Evolutionary conservation across 2,888 invertebrate species (phyloP), one percentile per base, ranked within the genome.

Genomic region (Andrena camellia): DNA sequence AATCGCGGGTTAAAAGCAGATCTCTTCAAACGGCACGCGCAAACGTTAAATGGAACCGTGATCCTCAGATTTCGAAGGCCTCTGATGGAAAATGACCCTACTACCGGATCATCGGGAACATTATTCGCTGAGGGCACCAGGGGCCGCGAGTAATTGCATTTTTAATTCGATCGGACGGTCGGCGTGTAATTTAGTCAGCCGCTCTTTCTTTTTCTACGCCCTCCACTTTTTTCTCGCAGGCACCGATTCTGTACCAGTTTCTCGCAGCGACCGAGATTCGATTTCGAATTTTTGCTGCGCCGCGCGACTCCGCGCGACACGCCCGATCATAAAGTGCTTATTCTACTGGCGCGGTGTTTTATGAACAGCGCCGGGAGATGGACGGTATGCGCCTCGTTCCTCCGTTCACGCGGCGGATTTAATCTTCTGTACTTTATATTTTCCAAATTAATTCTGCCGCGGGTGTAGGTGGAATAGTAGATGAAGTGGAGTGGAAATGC

Each of bases 21-120:
- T 67, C n/a, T 10, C 8, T 8, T 50, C 33, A 3, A 60, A 35
- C 23, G 13, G 17, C 3, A 23, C 31, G 10, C 33, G 50, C 57
- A 13, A 79, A 50, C 48, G 33, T 69, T 57, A 33, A 76, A 79
- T 26, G 20, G 10, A 6, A 10, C 0, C 20, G 33, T 10, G 72
- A 79, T 57, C 67, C 54, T 67, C 33, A 23, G 10, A 17, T 35
- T 59, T 31, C 17, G 6, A n/a, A 26, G 1, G 8, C 29, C 60
- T 6, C 13, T 7, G 6, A 10, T 3, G 31, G 3, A 8, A 26
- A 31, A n/a, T 4, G 4, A 17, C n/a, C n/a, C n/a, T 17, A 20
- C 26, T 0, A 10, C 13, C n/a, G 23, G 23, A 13, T 23, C 17
- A 17, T 35, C 4, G 17, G 23, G 26, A 8, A 26, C 35, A 26